A percentile compares a stretch with the other conserved stretches of the same genome.
These are phyloP conservation scores for Polypedilum vanderplanki DNA, from an alignment of 1,140 invertebrate genomes.

Conservation along the genomic window DNA sequence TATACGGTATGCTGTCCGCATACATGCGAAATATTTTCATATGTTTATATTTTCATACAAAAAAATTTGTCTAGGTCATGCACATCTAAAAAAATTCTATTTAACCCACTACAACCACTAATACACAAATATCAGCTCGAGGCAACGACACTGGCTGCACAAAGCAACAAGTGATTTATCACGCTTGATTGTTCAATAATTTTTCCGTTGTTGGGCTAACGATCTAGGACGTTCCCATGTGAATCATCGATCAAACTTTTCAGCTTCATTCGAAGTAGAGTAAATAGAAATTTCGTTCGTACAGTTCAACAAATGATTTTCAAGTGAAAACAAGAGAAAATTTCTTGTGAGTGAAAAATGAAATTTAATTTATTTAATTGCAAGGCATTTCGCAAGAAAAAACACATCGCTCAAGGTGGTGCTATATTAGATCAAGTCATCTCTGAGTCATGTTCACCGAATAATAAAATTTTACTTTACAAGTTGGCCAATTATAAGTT, in stretches of 20 bases:
- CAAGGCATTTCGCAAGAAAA: constrained; percentile 8
- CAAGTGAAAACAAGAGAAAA: not conserved
- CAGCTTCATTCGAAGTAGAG: not conserved
- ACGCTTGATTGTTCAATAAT: constrained; percentile 1
- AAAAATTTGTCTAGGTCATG: no score
- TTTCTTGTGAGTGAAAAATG: not conserved
- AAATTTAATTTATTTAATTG: constrained; percentile 27
- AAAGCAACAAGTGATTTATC: constrained; percentile 27
- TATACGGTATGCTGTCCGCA: not conserved
- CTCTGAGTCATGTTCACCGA: constrained; percentile 70
- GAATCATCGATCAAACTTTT: constrained; percentile 23
- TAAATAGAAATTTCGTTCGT: not conserved
- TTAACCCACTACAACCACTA: no score
- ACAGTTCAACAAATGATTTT: constrained; percentile 6
- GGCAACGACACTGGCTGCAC: no score
- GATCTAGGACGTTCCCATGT: constrained; percentile 15
- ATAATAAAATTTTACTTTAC: constrained; percentile 79
- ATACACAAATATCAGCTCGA: no score
- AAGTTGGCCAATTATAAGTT: constrained; percentile 85
- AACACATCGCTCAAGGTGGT: not conserved
- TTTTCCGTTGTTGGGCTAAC: not conserved
- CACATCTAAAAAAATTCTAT: no score
- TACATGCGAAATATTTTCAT: not conserved
- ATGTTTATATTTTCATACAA: not conserved
- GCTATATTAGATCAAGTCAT: constrained; percentile 78